A percentile compares a stretch with the other conserved stretches of the same genome.
Evolutionary conservation across 2,797 vertebrate genomes (phyloP).

Genomic region (Oreochromis mossambicus): DNA sequence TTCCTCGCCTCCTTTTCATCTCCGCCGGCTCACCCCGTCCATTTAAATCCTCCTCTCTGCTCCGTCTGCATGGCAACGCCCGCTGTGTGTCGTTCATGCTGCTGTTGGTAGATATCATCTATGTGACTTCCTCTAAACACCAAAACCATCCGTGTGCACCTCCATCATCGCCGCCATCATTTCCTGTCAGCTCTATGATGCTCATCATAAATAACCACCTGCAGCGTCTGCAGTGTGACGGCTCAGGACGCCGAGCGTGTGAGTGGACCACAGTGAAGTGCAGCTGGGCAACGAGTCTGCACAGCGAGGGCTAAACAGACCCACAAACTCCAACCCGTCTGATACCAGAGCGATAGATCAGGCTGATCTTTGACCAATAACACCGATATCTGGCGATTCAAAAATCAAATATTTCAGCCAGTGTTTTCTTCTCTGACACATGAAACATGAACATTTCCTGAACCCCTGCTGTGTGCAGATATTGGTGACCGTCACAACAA

Average conservation of each 20-base stretch:
- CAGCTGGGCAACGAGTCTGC: background rate
- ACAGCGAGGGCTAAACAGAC: background rate
- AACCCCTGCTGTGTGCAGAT: too few species aligned
- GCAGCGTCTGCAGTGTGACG: background rate
- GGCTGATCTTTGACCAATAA: background rate
- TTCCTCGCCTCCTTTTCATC: slow-evolving; percentile 9
- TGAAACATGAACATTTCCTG: too few species aligned
- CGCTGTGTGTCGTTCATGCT: background rate
- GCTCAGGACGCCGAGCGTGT: background rate
- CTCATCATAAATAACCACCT: background rate
- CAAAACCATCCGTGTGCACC: background rate
- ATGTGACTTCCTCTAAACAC: background rate
- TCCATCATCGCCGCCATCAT: background rate
- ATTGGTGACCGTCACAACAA: too few species aligned
- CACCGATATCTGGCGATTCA: rapidly evolving
- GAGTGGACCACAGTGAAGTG: background rate
- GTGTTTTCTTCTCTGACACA: background rate
- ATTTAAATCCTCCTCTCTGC: slow-evolving; percentile 9
- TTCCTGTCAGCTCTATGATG: background rate
- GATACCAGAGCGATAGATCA: background rate
- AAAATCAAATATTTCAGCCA: too few species aligned
- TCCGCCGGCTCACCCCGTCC: slow-evolving; percentile 13
- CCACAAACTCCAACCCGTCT: background rate
- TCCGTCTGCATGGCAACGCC: background rate
- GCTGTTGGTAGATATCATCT: background rate